These are phyloP conservation scores for Uria lomvia DNA, from an alignment of 2,113 vertebrate species.

Conservation along the genomic window DNA sequence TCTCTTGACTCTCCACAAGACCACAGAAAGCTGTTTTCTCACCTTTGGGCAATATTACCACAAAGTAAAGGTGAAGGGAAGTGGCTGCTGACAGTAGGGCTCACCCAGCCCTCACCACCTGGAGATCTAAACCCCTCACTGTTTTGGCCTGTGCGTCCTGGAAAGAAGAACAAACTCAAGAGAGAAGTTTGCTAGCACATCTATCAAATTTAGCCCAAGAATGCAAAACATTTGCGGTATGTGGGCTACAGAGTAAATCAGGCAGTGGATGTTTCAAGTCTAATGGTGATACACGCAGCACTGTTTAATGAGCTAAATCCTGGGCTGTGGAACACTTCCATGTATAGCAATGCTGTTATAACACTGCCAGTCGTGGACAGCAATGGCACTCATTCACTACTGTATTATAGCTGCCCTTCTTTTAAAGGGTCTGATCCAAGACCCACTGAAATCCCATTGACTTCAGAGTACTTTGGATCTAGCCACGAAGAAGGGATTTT, in stretches of 20 bases:
- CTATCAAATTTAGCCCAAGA: constrained; percentile 38
- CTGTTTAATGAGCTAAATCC: constrained; percentile 60
- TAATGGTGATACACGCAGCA: constrained; percentile 18
- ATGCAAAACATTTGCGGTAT: constrained; percentile 50
- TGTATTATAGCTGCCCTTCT: background rate
- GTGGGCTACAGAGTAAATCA: constrained; percentile 30
- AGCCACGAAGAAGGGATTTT: background rate
- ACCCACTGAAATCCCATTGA: background rate
- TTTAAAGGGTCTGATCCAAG: constrained; percentile 1
- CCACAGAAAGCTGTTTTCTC: background rate
- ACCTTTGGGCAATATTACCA: background rate
- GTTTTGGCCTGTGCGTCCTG: background rate
- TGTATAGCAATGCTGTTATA: constrained; percentile 53
- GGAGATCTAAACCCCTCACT: background rate
- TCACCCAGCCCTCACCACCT: background rate
- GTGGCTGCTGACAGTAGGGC: background rate
- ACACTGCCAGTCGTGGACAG: background rate
- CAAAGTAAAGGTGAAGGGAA: background rate
- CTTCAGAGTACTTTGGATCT: background rate
- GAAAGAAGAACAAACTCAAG: background rate
- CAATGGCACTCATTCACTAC: background rate
- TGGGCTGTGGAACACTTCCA: constrained; percentile 57
- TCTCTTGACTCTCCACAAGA: background rate
- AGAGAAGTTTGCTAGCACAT: background rate
- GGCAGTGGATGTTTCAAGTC: constrained; percentile 1